Conservation (phyloP, 2,797 vertebrate genomes). For the Natrix natrix region DNA sequence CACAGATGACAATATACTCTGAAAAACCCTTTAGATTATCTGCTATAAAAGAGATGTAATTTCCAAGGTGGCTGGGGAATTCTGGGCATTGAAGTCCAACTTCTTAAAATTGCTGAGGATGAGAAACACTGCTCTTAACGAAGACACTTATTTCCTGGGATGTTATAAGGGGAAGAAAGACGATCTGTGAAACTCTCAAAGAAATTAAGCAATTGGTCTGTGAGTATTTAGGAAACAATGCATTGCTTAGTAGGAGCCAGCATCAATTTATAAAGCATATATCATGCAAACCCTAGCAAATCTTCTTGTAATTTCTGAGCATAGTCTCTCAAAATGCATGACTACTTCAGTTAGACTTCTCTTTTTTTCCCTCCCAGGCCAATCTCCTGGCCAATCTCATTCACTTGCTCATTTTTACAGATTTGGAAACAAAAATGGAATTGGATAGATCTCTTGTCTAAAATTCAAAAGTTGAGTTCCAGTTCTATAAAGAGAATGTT, state of each 20-base stretch:
- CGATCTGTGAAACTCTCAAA: neutral
- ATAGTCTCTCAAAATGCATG: neutral
- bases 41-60: neutral
- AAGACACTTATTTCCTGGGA: neutral
- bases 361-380: neutral
- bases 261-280: neutral
- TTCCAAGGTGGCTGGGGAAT: neutral
- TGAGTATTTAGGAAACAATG: neutral
- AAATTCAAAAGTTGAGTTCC: neutral
- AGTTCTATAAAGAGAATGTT: neutral
- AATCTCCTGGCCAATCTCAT: neutral
- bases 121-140: neutral
- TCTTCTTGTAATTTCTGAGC: neutral
- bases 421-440: neutral
- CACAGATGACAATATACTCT: neutral
- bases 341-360: neutral
- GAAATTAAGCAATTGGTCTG: neutral
- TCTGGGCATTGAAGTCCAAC: neutral
- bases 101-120: neutral
- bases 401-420: neutral
- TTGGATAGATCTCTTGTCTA: neutral
- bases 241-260: neutral
- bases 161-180: neutral
- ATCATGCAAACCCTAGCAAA: neutral
- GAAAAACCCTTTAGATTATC: neutral